Percentiles rank a stretch among this genome's conserved stretches.
Evolutionary conservation across 2,113 vertebrate species (phyloP).

Genomic region (Lonchura striata): DNA sequence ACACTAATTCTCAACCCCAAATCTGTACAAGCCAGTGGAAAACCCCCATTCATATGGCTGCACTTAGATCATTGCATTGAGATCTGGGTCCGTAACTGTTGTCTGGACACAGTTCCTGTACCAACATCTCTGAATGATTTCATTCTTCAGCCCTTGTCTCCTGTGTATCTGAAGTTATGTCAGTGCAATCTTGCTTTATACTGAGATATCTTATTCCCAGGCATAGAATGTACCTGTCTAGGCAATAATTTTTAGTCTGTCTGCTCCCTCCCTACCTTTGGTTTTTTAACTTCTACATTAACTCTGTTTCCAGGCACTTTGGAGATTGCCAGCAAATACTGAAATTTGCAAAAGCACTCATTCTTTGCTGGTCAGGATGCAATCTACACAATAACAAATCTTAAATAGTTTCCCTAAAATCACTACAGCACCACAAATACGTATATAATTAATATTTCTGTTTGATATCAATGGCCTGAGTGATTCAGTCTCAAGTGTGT

Average conservation of each 20-base stretch:
- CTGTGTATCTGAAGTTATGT: background rate
- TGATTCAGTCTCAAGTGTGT: background rate
- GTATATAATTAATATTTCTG: background rate
- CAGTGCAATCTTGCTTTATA: background rate
- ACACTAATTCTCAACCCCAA: background rate
- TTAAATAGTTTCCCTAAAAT: background rate
- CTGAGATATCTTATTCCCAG: background rate
- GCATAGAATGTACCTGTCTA: rapidly evolving
- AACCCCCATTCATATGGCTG: background rate
- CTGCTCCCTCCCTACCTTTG: rapidly evolving
- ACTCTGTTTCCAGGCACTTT: background rate
- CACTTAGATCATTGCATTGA: background rate
- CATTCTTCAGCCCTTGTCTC: background rate
- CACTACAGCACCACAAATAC: background rate
- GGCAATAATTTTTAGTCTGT: background rate
- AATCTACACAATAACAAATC: background rate
- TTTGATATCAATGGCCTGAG: background rate
- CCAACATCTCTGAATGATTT: background rate
- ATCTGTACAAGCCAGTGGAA: background rate
- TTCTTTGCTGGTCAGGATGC: background rate
- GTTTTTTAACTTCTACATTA: background rate
- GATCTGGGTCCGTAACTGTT: background rate
- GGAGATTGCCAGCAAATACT: background rate
- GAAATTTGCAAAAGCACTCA: background rate
- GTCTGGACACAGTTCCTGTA: background rate